Evolutionary conservation across 2,888 invertebrate species (phyloP).

Genomic region (Xylota segnis): DNA sequence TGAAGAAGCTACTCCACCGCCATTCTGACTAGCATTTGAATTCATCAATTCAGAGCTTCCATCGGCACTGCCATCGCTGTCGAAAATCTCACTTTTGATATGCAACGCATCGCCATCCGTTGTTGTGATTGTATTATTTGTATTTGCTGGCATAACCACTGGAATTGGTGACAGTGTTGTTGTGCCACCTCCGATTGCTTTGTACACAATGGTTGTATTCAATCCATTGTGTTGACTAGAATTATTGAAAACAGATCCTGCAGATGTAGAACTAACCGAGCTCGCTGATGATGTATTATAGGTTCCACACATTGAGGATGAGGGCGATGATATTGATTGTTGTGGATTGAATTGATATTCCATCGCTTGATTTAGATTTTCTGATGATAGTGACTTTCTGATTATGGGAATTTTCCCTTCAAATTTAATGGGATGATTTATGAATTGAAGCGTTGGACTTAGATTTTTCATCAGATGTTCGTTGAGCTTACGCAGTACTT

Average conservation of each 20-base stretch:
- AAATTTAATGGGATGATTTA: slow-evolving; percentile 83
- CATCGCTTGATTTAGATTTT: slow-evolving; percentile 50
- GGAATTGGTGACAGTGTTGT: slow-evolving; percentile 80
- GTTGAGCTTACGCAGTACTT: slow-evolving; percentile 79
- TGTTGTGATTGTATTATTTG: slow-evolving; percentile 70
- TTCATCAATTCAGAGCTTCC: slow-evolving; percentile 62
- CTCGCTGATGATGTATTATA: slow-evolving; percentile 60
- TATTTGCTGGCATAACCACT: slow-evolving; percentile 77
- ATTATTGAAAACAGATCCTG: slow-evolving; percentile 74
- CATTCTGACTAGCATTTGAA: slow-evolving; percentile 78
- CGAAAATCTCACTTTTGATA: slow-evolving; percentile 82
- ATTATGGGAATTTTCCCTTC: slow-evolving; percentile 84
- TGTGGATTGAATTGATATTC: slow-evolving; percentile 46
- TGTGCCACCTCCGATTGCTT: slow-evolving; percentile 74
- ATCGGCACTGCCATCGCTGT: slow-evolving; percentile 79
- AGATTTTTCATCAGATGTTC: slow-evolving; percentile 79
- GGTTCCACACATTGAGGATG: slow-evolving; percentile 66
- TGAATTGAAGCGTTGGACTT: slow-evolving; percentile 81
- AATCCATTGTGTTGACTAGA: slow-evolving; percentile 70
- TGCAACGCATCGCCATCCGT: slow-evolving; percentile 82
- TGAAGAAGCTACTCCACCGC: slow-evolving; percentile 76
- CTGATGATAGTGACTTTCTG: slow-evolving; percentile 78
- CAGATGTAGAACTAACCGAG: slow-evolving; percentile 68
- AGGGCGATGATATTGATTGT: slow-evolving; percentile 49
- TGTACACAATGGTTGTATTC: slow-evolving; percentile 72